Base-by-base conservation (phyloP, 2,113 vertebrate species). In the Sisor rabdophorus region DNA sequence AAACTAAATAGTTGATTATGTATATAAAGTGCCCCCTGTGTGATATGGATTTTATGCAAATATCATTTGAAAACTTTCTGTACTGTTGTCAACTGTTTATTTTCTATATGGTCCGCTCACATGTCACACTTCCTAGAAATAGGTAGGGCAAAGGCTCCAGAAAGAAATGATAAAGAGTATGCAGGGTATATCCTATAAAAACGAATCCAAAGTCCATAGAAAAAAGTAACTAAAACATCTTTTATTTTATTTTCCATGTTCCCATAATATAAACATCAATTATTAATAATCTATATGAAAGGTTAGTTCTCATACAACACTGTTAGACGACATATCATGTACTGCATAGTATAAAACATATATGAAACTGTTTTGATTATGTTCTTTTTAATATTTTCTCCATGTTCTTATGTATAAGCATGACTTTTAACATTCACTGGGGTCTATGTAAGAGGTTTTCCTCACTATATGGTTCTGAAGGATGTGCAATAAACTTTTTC, bases 151-250 rank as follows among this genome's bases (percentile, higher is more conserved):
- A 52, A 68, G 54, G 0, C 19, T 48, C 11, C 15, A 28, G 50
- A 58, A 78, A 71, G 30, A 60, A 22, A 54, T 71, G 30, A 28
- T 54, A 32, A 78, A 78, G 47, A 1, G 17, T 15, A 64, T 32
- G 58, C 17, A 71, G 58, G 68, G 65, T 63, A 60, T 26, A 50
- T 47, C 11, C 20, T 17, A 11, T 40, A 17, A 71, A 30, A 24
- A n/a, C n/a, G n/a, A 69, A 63, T 55, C 10, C 68, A 71, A 78
- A 78, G 68, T 78, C 56, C 76, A 71, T 16, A 53, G 55, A 15
- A 50, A 26, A 26, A 40, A 48, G 26, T 4, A 53, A 19, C 44
- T 71, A 12, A 60, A 2, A n/a, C 4, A 48, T 73, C 19, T 22
- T 22, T 7, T 12, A 28, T 16, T 19, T n/a, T 24, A 28, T 19